Conservation (phyloP, 2,797 vertebrate species). For the Limosa lapponica region DNA sequence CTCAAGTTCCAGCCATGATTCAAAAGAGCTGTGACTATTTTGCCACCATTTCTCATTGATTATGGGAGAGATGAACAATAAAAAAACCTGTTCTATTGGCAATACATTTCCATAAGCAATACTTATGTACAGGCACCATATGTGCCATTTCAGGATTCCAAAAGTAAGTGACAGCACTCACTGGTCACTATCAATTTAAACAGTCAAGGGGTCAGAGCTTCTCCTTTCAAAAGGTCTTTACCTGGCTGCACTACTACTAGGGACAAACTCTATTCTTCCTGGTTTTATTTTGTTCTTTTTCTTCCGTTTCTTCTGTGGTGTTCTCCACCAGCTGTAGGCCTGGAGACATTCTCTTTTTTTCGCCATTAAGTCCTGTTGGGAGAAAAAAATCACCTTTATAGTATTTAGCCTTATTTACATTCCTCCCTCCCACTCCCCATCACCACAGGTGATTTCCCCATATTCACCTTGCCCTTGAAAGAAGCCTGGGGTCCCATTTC, state of each 20-base stretch:
- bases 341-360: conserved; percentile 73
- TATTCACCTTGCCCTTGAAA: conserved; percentile 80
- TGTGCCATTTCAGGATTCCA: background rate
- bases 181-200: background rate
- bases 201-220: background rate
- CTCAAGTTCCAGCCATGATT: background rate
- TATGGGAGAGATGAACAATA: background rate
- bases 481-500: conserved; percentile 80
- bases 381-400: conserved; percentile 67
- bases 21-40: background rate
- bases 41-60: background rate
- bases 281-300: conserved; percentile 77
- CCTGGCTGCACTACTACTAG: conserved; percentile 65
- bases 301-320: conserved; percentile 73
- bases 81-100: background rate
- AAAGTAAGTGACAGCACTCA: background rate
- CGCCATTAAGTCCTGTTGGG: conserved; percentile 70
- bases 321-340: conserved; percentile 75
- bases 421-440: conserved; percentile 79
- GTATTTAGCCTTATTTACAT: conserved; percentile 73
- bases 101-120: background rate
- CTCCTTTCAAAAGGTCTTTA: conserved; percentile 38
- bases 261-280: conserved; percentile 73
- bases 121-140: background rate
- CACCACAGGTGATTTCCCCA: conserved; percentile 80